A percentile compares a stretch with the other conserved stretches of the same genome.
Conservation (phyloP, 1,140 invertebrate genomes). For the Lepidurus packardi region DNA sequence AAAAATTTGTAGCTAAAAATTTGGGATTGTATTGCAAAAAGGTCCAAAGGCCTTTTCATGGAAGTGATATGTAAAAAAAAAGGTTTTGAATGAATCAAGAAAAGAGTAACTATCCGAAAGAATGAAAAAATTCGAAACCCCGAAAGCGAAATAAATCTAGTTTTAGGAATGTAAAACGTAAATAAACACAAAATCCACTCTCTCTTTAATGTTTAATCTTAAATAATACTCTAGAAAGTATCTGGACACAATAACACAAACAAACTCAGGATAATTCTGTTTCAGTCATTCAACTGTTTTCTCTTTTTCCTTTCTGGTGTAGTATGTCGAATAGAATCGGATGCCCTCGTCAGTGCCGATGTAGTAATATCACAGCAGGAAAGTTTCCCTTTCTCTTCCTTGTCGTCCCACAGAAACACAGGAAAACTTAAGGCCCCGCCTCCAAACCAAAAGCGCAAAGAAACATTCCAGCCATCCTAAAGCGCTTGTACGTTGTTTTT, state of each 20-base stretch:
- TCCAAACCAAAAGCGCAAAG: background rate
- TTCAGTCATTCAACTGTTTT: background rate
- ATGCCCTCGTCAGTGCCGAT: slow-evolving; percentile 14
- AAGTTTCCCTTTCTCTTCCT: background rate
- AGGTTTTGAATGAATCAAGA: background rate
- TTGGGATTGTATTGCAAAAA: slow-evolving; percentile 22
- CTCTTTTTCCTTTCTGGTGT: background rate
- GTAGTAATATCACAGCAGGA: slow-evolving; percentile 10
- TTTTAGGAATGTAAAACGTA: background rate
- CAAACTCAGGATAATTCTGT: background rate
- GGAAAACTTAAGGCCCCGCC: slow-evolving; percentile 3
- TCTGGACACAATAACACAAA: background rate
- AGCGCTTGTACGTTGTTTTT: background rate
- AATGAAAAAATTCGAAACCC: background rate
- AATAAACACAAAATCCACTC: background rate
- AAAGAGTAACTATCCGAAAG: background rate
- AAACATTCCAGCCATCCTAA: slow-evolving; percentile 8
- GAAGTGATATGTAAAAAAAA: slow-evolving; percentile 16
- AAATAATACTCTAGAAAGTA: slow-evolving; percentile 11
- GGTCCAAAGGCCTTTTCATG: background rate
- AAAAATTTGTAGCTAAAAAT: slow-evolving; percentile 1
- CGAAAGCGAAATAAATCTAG: slow-evolving; percentile 19
- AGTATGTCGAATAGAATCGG: slow-evolving; percentile 5
- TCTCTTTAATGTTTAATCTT: background rate
- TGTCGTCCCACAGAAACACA: background rate